phyloP scores from a whole-genome alignment of 2,888 invertebrate species.

The Lasioglossum oenotherae region DNA sequence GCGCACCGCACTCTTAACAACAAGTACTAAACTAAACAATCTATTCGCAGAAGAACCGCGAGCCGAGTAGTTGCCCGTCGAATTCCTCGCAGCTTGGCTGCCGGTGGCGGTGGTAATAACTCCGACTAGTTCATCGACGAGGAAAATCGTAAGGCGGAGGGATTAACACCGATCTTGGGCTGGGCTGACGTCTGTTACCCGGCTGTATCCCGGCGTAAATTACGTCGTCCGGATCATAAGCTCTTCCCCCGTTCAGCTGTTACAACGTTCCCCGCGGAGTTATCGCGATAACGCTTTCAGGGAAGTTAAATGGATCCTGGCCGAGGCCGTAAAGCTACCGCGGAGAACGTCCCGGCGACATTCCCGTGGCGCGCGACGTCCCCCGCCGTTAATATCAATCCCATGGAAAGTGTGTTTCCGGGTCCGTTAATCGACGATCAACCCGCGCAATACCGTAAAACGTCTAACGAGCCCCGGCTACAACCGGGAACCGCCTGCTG shows the following conservation, averaged over 20 bases:
- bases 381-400: slow-evolving; percentile 1
- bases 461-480: background rate
- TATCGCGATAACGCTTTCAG: slow-evolving; percentile 38
- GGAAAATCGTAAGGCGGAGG: background rate
- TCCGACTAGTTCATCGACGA: background rate
- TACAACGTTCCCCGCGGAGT: slow-evolving; percentile 47
- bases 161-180: slow-evolving; percentile 10
- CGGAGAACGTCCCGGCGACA: background rate
- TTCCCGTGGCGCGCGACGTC: background rate
- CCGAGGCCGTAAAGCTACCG: slow-evolving; percentile 32
- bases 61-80: background rate
- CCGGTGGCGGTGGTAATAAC: background rate
- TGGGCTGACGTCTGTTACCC: background rate
- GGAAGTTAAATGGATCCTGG: slow-evolving; percentile 38
- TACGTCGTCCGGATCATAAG: slow-evolving; percentile 56
- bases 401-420: background rate
- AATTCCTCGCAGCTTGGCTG: background rate
- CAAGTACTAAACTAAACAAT: background rate
- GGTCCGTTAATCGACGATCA: slow-evolving; percentile 19
- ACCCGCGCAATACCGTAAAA: background rate
- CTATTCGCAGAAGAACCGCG: background rate
- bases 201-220: slow-evolving; percentile 49
- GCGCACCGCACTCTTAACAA: background rate
- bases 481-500: background rate
- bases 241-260: slow-evolving; percentile 50